phyloP scores from a whole-genome alignment of 2,797 vertebrate genomes.

The Peromyscus melanophrys region DNA sequence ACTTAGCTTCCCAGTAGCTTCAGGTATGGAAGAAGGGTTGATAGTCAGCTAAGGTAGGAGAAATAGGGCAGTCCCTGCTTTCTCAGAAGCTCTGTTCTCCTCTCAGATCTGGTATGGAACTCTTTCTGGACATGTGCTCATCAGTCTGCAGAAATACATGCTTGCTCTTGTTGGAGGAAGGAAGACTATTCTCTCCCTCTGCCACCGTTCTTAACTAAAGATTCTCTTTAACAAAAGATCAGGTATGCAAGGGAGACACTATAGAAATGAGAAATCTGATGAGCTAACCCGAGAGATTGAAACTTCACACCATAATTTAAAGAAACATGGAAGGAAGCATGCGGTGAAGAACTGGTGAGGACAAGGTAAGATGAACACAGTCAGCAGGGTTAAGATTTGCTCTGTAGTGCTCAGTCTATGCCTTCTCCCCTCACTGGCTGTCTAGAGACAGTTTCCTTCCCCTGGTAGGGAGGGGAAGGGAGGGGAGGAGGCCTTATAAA shows the following conservation, averaged over 20 bases:
- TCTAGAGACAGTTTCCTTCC: neutral
- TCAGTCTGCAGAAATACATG: neutral
- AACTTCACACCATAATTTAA: neutral
- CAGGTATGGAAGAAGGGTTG: neutral
- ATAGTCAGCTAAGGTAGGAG: neutral
- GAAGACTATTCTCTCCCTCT: neutral
- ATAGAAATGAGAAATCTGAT: neutral
- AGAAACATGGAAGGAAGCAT: neutral
- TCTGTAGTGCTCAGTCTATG: neutral
- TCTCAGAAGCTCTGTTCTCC: neutral
- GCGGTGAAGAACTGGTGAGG: neutral
- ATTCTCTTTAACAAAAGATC: neutral
- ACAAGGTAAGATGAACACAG: neutral
- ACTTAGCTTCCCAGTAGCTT: neutral
- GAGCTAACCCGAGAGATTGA: neutral
- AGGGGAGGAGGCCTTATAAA: neutral
- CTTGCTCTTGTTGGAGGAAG: neutral
- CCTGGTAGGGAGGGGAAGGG: neutral
- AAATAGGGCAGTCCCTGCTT: neutral
- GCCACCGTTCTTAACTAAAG: neutral
- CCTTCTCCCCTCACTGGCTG: neutral
- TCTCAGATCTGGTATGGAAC: fast-evolving
- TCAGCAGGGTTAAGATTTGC: neutral
- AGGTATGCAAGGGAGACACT: neutral
- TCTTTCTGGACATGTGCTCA: neutral